Evolutionary conservation across 2,797 vertebrate species (phyloP).

Genomic region (Rhincodon typus): DNA sequence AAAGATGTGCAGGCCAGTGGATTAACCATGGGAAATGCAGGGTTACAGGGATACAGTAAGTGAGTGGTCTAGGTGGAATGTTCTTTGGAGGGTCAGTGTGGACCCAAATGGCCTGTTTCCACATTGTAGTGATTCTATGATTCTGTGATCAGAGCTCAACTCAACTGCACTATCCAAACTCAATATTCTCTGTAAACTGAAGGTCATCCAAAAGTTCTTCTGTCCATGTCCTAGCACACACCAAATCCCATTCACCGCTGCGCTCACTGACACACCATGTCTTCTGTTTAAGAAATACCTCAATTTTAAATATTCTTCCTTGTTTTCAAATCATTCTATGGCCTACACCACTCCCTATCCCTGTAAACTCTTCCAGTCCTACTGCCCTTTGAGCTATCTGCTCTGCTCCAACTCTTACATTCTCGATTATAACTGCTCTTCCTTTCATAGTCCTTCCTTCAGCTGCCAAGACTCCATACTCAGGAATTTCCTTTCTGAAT

Average conservation of each 20-base stretch:
- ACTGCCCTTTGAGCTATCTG: neutral
- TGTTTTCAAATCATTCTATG: neutral
- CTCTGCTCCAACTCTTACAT: neutral
- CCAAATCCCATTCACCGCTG: neutral
- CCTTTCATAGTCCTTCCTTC: neutral
- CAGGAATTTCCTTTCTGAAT: neutral
- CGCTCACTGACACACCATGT: neutral
- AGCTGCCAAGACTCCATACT: neutral
- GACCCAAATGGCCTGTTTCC: no score
- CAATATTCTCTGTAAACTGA: neutral
- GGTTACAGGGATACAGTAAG: no score
- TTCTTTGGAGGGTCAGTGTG: no score
- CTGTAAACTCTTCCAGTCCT: neutral
- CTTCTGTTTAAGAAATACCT: neutral
- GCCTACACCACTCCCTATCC: neutral
- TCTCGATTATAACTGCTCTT: neutral
- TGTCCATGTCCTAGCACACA: neutral
- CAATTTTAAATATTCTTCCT: neutral
- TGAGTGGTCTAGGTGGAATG: no score
- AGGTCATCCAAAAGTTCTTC: neutral
- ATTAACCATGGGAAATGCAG: no score
- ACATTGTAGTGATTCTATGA: no score
- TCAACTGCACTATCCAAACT: no score
- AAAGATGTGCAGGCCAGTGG: no score
- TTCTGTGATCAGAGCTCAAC: no score